phyloP scores from a whole-genome alignment of 1,140 invertebrate species.

The Drosophila insularis region DNA sequence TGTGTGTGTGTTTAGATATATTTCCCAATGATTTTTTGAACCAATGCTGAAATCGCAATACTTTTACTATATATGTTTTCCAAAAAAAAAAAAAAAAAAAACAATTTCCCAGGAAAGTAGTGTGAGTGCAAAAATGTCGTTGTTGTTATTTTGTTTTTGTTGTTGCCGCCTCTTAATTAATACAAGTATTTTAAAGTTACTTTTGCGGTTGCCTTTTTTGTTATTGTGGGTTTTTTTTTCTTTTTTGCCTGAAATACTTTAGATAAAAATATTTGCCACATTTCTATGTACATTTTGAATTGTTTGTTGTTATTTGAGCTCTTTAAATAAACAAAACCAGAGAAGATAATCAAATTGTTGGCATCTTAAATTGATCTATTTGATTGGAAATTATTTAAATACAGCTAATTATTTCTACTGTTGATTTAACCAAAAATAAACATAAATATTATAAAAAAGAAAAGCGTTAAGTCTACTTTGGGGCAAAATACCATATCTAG shows the following conservation, averaged over 20 bases:
- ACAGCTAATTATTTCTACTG: too few species aligned
- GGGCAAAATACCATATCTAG: too few species aligned
- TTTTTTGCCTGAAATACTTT: neutral
- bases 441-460: too few species aligned
- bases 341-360: too few species aligned
- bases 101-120: neutral
- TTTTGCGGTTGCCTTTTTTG: neutral
- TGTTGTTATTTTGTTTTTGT: neutral
- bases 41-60: neutral
- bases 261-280: constrained; percentile 31
- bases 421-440: too few species aligned
- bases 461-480: too few species aligned
- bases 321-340: too few species aligned
- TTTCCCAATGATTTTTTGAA: neutral
- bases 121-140: neutral
- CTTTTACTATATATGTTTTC: neutral
- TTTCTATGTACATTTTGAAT: constrained; percentile 3
- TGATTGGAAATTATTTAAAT: too few species aligned
- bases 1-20: neutral
- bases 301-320: too few species aligned
- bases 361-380: too few species aligned
- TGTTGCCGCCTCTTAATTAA: neutral
- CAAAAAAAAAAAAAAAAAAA: neutral
- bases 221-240: neutral
- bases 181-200: neutral